Conservation (phyloP, 2,113 vertebrate species). For the Laticauda laticaudata region DNA sequence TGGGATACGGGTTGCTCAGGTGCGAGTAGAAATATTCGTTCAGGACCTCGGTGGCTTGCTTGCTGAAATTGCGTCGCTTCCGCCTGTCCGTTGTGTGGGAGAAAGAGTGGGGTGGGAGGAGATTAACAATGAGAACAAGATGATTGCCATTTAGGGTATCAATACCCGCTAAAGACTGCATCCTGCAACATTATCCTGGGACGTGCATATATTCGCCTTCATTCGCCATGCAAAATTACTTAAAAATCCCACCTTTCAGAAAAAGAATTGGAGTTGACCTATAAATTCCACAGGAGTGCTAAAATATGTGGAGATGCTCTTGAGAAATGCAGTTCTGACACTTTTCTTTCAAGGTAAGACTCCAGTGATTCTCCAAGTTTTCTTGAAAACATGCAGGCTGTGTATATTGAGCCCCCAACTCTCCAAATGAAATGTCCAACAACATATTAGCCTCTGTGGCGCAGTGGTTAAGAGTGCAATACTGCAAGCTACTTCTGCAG, state of each 20-base stretch:
- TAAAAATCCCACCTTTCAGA: background rate
- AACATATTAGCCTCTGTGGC: too few relatives aligned
- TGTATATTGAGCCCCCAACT: too few relatives aligned
- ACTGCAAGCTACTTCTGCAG: too few relatives aligned
- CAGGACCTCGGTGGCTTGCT: constrained; percentile 88
- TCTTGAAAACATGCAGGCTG: background rate
- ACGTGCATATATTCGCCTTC: too few relatives aligned
- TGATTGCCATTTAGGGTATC: too few relatives aligned
- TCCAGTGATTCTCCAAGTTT: background rate
- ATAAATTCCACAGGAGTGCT: background rate
- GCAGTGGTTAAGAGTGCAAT: too few relatives aligned
- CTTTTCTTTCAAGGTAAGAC: background rate
- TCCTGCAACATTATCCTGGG: too few relatives aligned
- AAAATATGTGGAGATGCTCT: background rate
- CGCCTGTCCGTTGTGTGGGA: constrained; percentile 63
- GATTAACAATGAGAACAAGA: background rate
- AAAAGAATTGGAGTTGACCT: background rate
- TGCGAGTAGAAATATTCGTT: constrained; percentile 95
- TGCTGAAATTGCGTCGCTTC: constrained; percentile 91
- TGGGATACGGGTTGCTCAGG: constrained; percentile 89
- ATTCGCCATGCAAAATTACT: too few relatives aligned
- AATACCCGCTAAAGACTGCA: too few relatives aligned
- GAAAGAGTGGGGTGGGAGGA: background rate
- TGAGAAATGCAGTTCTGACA: background rate
- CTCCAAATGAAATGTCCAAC: too few relatives aligned